Conservation (phyloP, 2,888 invertebrate species). For the Tanytarsus gracilentus region DNA sequence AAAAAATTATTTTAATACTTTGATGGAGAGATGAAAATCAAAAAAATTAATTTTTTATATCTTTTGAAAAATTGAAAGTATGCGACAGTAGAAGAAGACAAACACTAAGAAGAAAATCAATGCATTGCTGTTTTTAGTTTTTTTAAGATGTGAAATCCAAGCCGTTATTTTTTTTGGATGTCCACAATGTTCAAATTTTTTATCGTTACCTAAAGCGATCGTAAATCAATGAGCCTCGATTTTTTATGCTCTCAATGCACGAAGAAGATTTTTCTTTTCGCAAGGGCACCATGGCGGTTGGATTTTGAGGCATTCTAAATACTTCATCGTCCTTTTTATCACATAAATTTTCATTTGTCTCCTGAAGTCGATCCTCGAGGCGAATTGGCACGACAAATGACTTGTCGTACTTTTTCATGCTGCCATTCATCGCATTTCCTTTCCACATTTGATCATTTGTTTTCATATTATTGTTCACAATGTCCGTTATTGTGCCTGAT, state of each 20-base stretch:
- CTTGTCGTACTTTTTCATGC: constrained; percentile 4
- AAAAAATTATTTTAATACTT: too few species aligned
- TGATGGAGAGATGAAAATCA: too few species aligned
- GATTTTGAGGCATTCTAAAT: constrained; percentile 15
- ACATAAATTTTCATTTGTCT: constrained; percentile 5
- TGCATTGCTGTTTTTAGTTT: constrained; percentile 4
- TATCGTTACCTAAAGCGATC: constrained; percentile 23
- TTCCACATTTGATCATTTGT: constrained; percentile 6
- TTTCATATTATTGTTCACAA: constrained; percentile 32
- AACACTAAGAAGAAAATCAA: neutral
- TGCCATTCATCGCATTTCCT: neutral
- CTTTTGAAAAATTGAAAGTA: too few species aligned
- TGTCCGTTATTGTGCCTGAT: constrained; percentile 42
- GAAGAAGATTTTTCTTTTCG: constrained; percentile 28
- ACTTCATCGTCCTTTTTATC: constrained; percentile 16
- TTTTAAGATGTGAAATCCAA: neutral
- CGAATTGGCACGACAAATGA: neutral
- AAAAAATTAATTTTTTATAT: too few species aligned
- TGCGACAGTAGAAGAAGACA: too few species aligned
- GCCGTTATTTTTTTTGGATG: neutral
- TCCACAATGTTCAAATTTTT: neutral
- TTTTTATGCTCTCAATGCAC: constrained; percentile 20
- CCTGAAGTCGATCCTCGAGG: neutral
- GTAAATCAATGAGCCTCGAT: constrained; percentile 15
- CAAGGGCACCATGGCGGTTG: constrained; percentile 7